Percentiles rank a stretch among this genome's conserved stretches.
Conservation (phyloP, 2,888 invertebrate genomes). For the Phanerotoma sp. region DNA sequence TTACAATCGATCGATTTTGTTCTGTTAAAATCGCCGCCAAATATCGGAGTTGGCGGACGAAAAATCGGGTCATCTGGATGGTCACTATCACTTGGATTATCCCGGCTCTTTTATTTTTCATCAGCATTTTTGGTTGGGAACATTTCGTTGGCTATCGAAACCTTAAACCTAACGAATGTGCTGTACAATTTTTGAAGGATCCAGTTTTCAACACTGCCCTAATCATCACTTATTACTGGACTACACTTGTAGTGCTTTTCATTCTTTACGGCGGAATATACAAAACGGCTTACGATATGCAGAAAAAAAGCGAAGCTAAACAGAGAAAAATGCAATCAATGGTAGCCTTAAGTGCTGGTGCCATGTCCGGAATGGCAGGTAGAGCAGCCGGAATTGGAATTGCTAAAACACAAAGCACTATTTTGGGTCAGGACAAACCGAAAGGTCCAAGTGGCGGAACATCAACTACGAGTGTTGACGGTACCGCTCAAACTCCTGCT, state of each 20-base stretch:
- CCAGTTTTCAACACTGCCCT: conserved; percentile 96
- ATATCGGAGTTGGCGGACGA: conserved; percentile 96
- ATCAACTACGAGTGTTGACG: conserved; percentile 41
- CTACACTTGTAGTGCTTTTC: conserved; percentile 91
- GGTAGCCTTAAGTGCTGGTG: conserved; percentile 87
- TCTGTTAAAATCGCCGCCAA: conserved; percentile 98
- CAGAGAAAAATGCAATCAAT: conserved; percentile 94
- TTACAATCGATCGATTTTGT: conserved; percentile 98
- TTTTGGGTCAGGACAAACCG: conserved; percentile 72
- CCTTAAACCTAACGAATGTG: conserved; percentile 83
- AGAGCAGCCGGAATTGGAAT: conserved; percentile 84
- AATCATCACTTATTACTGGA: conserved; percentile 98
- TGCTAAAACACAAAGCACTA: conserved; percentile 69
- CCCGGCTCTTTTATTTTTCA: conserved; percentile 94
- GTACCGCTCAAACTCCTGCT: conserved; percentile 48
- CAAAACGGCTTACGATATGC: conserved; percentile 96
- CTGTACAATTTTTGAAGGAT: conserved; percentile 96
- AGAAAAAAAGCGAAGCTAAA: conserved; percentile 94
- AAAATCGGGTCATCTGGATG: conserved; percentile 91
- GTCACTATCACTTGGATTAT: conserved; percentile 96
- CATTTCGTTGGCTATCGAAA: conserved; percentile 94
- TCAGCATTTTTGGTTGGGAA: conserved; percentile 99
- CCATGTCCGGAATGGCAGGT: conserved; percentile 89
- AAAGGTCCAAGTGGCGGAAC: conserved; percentile 59
- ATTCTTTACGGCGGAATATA: conserved; percentile 97